A percentile compares a stretch with the other conserved stretches of the same genome.
Evolutionary conservation across 2,797 vertebrate species (phyloP).

Genomic region (Enteromius unitaeniatus): DNA sequence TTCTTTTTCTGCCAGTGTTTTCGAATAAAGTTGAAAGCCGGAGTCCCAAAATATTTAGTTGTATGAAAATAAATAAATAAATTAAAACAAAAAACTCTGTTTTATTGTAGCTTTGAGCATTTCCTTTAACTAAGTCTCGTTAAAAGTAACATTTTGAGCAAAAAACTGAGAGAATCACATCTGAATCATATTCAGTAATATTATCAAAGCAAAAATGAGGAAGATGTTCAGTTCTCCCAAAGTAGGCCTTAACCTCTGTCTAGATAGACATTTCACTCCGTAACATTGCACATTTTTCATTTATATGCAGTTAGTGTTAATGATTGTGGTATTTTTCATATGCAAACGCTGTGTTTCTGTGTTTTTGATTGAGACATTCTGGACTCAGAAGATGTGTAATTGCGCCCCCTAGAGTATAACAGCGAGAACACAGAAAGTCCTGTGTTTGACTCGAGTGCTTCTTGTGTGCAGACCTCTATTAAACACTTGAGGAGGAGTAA

Average conservation of each 20-base stretch:
- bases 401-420: background rate
- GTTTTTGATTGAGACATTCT: background rate
- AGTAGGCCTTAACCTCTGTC: background rate
- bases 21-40: no score
- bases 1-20: background rate
- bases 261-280: background rate
- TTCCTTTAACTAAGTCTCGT: no score
- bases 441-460: background rate
- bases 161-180: background rate
- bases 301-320: background rate
- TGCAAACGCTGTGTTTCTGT: background rate
- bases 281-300: background rate
- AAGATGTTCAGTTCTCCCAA: background rate
- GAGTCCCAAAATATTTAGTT: background rate
- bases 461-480: background rate
- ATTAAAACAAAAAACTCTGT: background rate
- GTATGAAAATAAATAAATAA: background rate
- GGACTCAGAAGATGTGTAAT: background rate
- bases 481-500: background rate
- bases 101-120: no score
- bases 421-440: background rate
- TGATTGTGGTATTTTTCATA: background rate
- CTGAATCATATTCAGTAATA: background rate
- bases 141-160: background rate
- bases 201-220: background rate